Percentiles rank a stretch among this genome's conserved stretches.
These are phyloP conservation scores for Cheumatopsyche charites DNA, from an alignment of 1,140 invertebrate genomes.

Conservation along the genomic window DNA sequence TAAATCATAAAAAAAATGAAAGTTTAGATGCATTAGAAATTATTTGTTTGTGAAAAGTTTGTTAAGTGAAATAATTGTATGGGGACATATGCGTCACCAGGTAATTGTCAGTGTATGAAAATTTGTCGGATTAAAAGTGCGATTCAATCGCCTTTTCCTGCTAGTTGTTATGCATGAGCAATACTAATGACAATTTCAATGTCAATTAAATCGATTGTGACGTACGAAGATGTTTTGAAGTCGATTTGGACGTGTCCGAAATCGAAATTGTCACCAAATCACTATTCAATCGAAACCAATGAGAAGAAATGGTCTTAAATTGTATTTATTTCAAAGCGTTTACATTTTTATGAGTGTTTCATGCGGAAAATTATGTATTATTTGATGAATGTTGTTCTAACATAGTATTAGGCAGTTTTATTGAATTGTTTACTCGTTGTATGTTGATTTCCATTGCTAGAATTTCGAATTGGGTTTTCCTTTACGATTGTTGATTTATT, in stretches of 20 bases:
- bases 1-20: background rate
- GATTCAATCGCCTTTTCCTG: conserved; percentile 9
- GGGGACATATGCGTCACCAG: background rate
- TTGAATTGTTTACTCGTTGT: too few relatives aligned
- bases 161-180: background rate
- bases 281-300: too few relatives aligned
- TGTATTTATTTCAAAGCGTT: too few relatives aligned
- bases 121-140: conserved; percentile 20
- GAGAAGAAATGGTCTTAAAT: too few relatives aligned
- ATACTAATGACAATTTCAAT: conserved; percentile 6
- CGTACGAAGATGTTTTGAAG: background rate
- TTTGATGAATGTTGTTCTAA: too few relatives aligned
- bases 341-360: too few relatives aligned
- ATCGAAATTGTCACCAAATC: too few relatives aligned
- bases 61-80: background rate
- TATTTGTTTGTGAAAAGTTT: conserved; percentile 8
- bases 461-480: too few relatives aligned
- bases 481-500: too few relatives aligned
- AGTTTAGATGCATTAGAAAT: background rate
- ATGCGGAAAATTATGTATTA: too few relatives aligned
- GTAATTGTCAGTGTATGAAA: background rate
- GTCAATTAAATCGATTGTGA: conserved; percentile 4
- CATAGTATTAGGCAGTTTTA: too few relatives aligned
- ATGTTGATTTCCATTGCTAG: too few relatives aligned
- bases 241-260: background rate